Percentiles rank a stretch among this genome's conserved stretches.
These are phyloP conservation scores for Plecotus auritus DNA, from an alignment of 2,113 vertebrate genomes.

Conservation along the genomic window DNA sequence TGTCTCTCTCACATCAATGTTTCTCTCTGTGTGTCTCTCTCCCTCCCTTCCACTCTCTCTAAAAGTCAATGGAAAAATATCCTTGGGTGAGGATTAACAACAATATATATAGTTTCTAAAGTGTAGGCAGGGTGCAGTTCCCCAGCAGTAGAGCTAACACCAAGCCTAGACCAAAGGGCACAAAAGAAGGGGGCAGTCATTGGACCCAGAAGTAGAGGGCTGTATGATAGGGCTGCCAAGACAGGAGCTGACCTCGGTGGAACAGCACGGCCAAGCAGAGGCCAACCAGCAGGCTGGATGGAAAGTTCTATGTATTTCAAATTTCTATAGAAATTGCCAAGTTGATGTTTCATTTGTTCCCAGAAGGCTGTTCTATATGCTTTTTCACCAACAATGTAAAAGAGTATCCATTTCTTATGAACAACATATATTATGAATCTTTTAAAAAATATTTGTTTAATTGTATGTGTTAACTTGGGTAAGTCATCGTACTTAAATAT, in stretches of 20 bases:
- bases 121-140: not conserved
- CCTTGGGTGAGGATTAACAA: too few species aligned
- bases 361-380: not conserved
- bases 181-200: not conserved
- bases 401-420: not conserved
- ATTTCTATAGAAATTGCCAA: not conserved
- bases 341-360: not conserved
- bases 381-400: not conserved
- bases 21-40: too few species aligned
- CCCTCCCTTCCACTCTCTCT: too few species aligned
- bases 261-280: not conserved
- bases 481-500: not conserved
- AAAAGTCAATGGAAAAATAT: too few species aligned
- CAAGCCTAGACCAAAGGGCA: not conserved
- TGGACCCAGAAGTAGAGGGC: not conserved
- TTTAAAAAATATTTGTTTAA: not conserved
- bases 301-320: not conserved
- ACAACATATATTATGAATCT: not conserved
- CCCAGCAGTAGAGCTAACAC: not conserved
- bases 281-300: not conserved
- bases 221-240: not conserved
- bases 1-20: too few species aligned
- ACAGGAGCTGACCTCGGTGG: not conserved
- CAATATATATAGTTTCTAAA: not conserved
- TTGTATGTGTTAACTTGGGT: not conserved